These are phyloP conservation scores for Andricus curvator DNA, from an alignment of 2,888 invertebrate species.

Conservation along the genomic window DNA sequence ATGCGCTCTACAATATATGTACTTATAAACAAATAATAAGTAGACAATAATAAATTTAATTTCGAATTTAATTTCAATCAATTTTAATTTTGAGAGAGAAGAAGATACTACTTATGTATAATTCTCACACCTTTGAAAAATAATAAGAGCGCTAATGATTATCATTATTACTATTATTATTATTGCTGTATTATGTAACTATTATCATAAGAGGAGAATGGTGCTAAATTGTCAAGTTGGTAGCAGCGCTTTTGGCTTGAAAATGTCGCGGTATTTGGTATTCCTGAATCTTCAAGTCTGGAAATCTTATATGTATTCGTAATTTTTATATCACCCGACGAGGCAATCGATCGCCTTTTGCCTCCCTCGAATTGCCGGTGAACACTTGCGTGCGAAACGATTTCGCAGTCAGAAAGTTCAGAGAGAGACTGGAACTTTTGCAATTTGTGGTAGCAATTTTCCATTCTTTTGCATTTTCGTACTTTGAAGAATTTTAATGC, in stretches of 20 bases:
- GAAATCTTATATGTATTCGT: constrained; percentile 12
- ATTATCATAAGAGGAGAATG: background rate
- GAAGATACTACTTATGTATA: background rate
- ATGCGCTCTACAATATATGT: background rate
- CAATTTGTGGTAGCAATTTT: background rate
- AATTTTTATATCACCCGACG: constrained; percentile 14
- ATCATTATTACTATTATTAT: background rate
- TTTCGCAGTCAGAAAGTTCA: constrained; percentile 1
- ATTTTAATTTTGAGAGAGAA: too few relatives aligned
- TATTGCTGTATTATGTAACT: background rate
- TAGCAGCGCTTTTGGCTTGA: background rate
- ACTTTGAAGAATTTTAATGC: background rate
- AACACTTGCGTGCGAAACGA: constrained; percentile 14
- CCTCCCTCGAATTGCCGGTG: background rate
- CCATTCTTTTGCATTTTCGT: background rate
- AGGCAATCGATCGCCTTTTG: constrained; percentile 13
- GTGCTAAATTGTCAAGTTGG: constrained; percentile 1
- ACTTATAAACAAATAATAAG: background rate
- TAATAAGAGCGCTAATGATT: background rate
- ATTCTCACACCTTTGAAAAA: background rate
- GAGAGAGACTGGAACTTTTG: background rate
- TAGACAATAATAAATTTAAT: background rate
- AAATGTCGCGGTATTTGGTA: background rate
- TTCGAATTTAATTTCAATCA: background rate
- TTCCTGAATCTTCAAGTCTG: constrained; percentile 1